phyloP scores from a whole-genome alignment of 2,113 vertebrate species.

The Holacanthus passer region DNA sequence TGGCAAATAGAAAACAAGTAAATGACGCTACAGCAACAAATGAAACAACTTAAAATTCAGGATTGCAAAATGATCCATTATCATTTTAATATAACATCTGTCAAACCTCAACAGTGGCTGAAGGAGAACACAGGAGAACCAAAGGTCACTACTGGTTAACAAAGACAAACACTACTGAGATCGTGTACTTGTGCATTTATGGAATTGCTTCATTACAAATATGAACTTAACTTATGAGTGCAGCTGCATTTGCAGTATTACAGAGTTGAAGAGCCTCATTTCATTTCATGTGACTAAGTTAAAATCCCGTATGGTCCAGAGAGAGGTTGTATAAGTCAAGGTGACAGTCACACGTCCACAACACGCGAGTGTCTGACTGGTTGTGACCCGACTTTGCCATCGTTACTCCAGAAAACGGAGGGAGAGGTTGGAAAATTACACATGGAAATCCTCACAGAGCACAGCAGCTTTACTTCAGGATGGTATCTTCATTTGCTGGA shows the following conservation, averaged over 20 bases:
- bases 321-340: neutral
- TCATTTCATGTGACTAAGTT: conserved; percentile 34
- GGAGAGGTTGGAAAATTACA: conserved; percentile 50
- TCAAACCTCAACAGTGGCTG: neutral
- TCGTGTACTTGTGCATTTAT: conserved; percentile 32
- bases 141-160: neutral
- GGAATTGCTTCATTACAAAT: conserved; percentile 42
- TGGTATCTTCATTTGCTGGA: conserved; percentile 90
- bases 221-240: conserved; percentile 34
- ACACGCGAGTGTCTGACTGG: neutral
- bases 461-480: conserved; percentile 81
- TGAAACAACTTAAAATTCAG: neutral
- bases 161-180: conserved; percentile 6
- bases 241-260: neutral
- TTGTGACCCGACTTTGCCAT: conserved; percentile 2
- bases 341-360: conserved; percentile 21
- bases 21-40: neutral
- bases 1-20: neutral
- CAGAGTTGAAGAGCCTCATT: conserved; percentile 33
- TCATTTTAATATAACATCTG: neutral
- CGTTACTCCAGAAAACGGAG: conserved; percentile 18
- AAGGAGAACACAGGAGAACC: neutral
- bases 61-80: neutral
- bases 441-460: conserved; percentile 39
- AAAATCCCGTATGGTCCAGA: conserved; percentile 23